Evolutionary conservation across 1,140 invertebrate species (phyloP).

Genomic region (Mycetomoellerius zeteki): DNA sequence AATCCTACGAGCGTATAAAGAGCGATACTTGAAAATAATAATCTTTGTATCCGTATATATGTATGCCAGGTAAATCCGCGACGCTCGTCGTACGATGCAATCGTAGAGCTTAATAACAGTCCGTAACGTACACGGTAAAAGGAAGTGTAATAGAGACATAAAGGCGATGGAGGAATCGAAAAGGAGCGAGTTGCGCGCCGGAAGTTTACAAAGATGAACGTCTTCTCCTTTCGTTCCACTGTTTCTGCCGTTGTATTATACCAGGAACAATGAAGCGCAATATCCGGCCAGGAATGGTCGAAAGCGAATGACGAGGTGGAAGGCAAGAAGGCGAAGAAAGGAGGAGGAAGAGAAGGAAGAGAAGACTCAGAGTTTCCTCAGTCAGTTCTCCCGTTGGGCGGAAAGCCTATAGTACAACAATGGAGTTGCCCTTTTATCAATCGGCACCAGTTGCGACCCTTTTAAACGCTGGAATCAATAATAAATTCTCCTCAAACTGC

Average conservation of each 20-base stretch:
- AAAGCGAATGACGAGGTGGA: slow-evolving; percentile 13
- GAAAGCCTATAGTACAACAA: slow-evolving; percentile 59
- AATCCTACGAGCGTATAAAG: slow-evolving; percentile 31
- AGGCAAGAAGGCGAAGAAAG: neutral
- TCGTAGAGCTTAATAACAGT: slow-evolving; percentile 47
- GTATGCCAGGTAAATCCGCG: slow-evolving; percentile 21
- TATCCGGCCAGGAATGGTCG: slow-evolving; percentile 62
- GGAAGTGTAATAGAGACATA: slow-evolving; percentile 54
- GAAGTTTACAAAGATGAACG: slow-evolving; percentile 55
- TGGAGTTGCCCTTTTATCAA: slow-evolving; percentile 72
- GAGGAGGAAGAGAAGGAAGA: neutral
- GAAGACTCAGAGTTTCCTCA: slow-evolving; percentile 19
- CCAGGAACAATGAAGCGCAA: slow-evolving; percentile 73
- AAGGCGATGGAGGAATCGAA: slow-evolving; percentile 5
- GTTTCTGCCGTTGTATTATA: slow-evolving; percentile 72
- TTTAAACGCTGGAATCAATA: slow-evolving; percentile 71
- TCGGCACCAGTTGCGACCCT: slow-evolving; percentile 69
- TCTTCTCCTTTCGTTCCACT: slow-evolving; percentile 36
- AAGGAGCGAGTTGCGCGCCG: slow-evolving; percentile 3
- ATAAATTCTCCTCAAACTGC: slow-evolving; percentile 67
- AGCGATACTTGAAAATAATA: slow-evolving; percentile 57
- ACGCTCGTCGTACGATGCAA: slow-evolving; percentile 11
- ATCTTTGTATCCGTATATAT: slow-evolving; percentile 7
- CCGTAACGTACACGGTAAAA: slow-evolving; percentile 32
- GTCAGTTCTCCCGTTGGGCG: slow-evolving; percentile 25